A percentile compares a stretch with the other conserved stretches of the same genome.
Evolutionary conservation across 2,888 invertebrate species (phyloP).

Genomic region (Hypomecis punctinalis): DNA sequence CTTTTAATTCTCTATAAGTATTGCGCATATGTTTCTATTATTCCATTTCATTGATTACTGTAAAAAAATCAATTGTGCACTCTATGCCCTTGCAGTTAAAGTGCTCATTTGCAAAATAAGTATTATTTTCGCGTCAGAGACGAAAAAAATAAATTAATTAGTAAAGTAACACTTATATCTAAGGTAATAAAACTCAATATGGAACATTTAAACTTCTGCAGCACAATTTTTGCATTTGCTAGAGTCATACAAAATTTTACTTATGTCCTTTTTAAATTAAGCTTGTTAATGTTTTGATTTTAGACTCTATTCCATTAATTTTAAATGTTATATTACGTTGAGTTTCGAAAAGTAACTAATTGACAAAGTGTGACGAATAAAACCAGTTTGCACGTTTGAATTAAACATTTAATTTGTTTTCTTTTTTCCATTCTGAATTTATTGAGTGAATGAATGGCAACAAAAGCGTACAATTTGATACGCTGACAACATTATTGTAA

Average conservation of each 20-base stretch:
- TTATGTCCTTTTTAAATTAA: background rate
- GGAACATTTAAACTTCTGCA: no score
- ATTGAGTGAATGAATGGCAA: conserved; percentile 60
- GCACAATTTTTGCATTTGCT: no score
- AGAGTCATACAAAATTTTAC: background rate
- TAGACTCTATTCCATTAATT: conserved; percentile 26
- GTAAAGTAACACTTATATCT: no score
- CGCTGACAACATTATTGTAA: conserved; percentile 73
- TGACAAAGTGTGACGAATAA: conserved; percentile 67
- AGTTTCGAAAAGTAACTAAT: conserved; percentile 39
- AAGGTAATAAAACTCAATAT: no score
- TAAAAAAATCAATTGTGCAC: background rate
- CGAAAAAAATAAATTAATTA: no score
- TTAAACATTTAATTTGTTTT: conserved; percentile 83
- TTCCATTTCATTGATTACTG: conserved; percentile 23
- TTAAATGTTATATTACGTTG: background rate
- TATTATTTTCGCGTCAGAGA: background rate
- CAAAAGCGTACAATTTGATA: conserved; percentile 64
- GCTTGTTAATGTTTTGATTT: conserved; percentile 12
- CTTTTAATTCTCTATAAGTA: conserved; percentile 60
- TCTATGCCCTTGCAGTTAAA: background rate
- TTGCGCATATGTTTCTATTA: conserved; percentile 67
- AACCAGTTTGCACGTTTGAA: conserved; percentile 76
- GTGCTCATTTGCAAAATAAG: background rate
- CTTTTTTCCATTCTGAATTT: conserved; percentile 68